Evolutionary conservation across 1,140 invertebrate species (phyloP), one percentile per base, ranked within the genome.

Genomic region (Drosophila teissieri): DNA sequence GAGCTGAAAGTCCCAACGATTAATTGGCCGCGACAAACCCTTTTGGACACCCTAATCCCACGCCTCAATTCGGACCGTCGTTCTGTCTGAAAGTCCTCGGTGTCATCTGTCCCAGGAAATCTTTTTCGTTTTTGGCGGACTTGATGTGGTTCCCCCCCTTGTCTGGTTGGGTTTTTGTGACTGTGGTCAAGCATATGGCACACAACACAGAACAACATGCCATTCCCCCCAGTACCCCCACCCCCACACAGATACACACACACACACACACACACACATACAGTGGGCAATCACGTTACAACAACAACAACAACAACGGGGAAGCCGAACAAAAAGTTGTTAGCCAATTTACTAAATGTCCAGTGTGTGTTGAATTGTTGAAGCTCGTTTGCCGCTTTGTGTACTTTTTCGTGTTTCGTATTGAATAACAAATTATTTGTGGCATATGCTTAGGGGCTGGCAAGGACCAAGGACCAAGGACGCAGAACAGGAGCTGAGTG

Each of bases 401-500:
- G 78, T 85, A 74, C 82, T 81, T 86, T 86, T 77, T 78, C 61
- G 81, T 85, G 81, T 86, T 72, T 80, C 78, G 82, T 73, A 86
- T 86, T 86, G 82, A 86, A 86, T 86, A 86, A 86, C 82, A 86
- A 86, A 86, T 86, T 78, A 86, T 81, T 80, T 86, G 82, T 81
- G 67, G 78, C 82, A 86, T 86, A 81, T 86, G 82, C 67, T 80
- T 49, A 52, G 73, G 61, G 62, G 58, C 37, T 34, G 46, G 44
- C 7, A 64, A 64, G 64, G 64, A 53, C 31, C 27, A 8, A 64
- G 60, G 60, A 53, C 27, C 31, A 10, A 64, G 64, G 64, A 53
- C 60, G 19, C 7, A 15, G 15, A 10, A 46, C 53, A 36, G 48
- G 34, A 63, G n/a, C 55, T 53, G 51, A 51, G 51, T 67, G 61